Percentiles rank a stretch among this genome's conserved stretches.
These are phyloP conservation scores for Triops longicaudatus DNA, from an alignment of 1,140 invertebrate genomes.

Conservation along the genomic window DNA sequence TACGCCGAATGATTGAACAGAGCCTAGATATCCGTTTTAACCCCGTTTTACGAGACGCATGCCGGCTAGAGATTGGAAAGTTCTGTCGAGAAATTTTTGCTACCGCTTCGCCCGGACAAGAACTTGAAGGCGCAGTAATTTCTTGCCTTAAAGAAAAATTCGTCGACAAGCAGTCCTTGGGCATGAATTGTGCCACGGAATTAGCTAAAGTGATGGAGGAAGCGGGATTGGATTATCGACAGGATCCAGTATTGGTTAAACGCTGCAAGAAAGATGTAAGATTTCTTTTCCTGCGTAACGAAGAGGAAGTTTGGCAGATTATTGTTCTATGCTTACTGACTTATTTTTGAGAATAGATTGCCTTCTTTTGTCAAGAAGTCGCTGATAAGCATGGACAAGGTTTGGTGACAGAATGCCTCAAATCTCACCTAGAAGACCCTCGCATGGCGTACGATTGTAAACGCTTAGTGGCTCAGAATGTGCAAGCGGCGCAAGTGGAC, in stretches of 20 bases:
- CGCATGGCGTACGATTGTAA: conserved; percentile 63
- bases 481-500: conserved; percentile 46
- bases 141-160: conserved; percentile 32
- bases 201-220: conserved; percentile 72
- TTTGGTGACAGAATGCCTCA: conserved; percentile 76
- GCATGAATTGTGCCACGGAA: conserved; percentile 67
- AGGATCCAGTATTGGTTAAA: conserved; percentile 70
- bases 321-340: too few relatives aligned
- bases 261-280: conserved; percentile 55
- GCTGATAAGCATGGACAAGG: conserved; percentile 35
- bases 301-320: too few relatives aligned
- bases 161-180: conserved; percentile 46
- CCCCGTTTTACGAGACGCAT: conserved; percentile 63
- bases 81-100: conserved; percentile 51
- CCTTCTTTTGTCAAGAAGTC: conserved; percentile 16
- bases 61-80: conserved; percentile 60
- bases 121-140: conserved; percentile 37
- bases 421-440: conserved; percentile 61
- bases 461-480: conserved; percentile 64
- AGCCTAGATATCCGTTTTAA: conserved; percentile 88
- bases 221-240: conserved; percentile 73
- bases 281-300: too few relatives aligned
- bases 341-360: conserved; percentile 17
- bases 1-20: conserved; percentile 83
- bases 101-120: conserved; percentile 32